Evolutionary conservation across 2,797 vertebrate species (phyloP).

Genomic region (Sebastes jordani): DNA sequence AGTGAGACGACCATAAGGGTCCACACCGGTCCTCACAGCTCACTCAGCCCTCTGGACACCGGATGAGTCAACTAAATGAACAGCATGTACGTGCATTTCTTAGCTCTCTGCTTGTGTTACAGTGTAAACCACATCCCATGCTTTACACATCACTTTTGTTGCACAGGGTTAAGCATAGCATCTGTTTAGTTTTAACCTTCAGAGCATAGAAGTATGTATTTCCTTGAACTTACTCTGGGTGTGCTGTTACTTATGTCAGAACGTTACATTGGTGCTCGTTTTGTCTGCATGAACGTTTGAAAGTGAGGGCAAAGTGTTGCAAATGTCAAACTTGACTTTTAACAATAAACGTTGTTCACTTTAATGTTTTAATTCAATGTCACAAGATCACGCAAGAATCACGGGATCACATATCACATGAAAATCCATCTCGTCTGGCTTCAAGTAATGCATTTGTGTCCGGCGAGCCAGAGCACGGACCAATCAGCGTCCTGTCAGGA

Average conservation of each 20-base stretch:
- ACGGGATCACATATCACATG: too few species aligned
- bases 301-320: slow-evolving; percentile 45
- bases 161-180: slow-evolving; percentile 23
- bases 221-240: slow-evolving; percentile 37
- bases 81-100: slow-evolving; percentile 27
- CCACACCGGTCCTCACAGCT: slow-evolving; percentile 3
- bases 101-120: slow-evolving; percentile 36
- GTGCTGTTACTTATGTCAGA: slow-evolving; percentile 55
- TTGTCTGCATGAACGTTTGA: slow-evolving; percentile 66
- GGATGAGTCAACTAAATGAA: slow-evolving; percentile 17
- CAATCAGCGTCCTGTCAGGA: background rate
- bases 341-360: slow-evolving; percentile 62
- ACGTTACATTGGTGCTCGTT: slow-evolving; percentile 74
- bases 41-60: slow-evolving; percentile 10
- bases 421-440: background rate
- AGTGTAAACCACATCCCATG: slow-evolving; percentile 25
- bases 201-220: slow-evolving; percentile 32
- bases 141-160: slow-evolving; percentile 30
- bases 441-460: background rate
- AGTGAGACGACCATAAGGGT: slow-evolving; percentile 18
- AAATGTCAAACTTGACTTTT: slow-evolving; percentile 58
- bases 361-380: slow-evolving; percentile 23
- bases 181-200: slow-evolving; percentile 22
- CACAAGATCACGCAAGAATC: background rate
- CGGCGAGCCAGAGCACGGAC: background rate